Conservation (phyloP, 1,140 invertebrate species). For the Archivesica marissinica region DNA sequence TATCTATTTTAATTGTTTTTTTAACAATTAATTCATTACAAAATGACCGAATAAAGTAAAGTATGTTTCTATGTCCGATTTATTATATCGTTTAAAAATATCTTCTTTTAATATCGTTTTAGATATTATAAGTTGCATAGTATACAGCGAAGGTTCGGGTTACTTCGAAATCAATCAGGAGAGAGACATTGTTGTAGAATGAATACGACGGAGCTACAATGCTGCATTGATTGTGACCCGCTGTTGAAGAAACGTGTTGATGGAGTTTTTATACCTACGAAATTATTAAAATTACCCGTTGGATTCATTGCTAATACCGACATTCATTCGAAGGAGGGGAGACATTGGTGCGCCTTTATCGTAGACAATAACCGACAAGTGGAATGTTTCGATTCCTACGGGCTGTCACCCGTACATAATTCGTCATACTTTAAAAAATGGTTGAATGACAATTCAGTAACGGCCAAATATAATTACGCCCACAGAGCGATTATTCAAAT, state of each 20-base stretch:
- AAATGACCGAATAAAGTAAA: neutral
- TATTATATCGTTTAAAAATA: neutral
- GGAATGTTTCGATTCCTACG: conserved; percentile 56
- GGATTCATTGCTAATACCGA: conserved; percentile 31
- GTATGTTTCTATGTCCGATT: neutral
- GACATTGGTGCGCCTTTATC: neutral
- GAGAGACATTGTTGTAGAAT: conserved; percentile 45
- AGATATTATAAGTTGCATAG: conserved; percentile 33
- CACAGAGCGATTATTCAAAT: neutral
- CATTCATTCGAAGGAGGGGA: neutral
- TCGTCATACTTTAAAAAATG: conserved; percentile 18
- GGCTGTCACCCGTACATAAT: conserved; percentile 20
- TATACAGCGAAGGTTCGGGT: conserved; percentile 24
- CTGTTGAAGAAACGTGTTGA: neutral
- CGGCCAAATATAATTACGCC: neutral
- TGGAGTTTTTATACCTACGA: conserved; percentile 6
- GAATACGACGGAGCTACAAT: conserved; percentile 20
- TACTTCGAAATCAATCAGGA: conserved; percentile 27
- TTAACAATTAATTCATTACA: conserved; percentile 44
- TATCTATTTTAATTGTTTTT: neutral
- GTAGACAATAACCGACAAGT: neutral
- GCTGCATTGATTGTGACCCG: neutral
- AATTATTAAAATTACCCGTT: neutral
- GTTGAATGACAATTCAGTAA: neutral
- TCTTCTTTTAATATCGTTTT: neutral